Evolutionary conservation across 2,888 invertebrate species (phyloP).

Genomic region (Rhorus exstirpatorius): DNA sequence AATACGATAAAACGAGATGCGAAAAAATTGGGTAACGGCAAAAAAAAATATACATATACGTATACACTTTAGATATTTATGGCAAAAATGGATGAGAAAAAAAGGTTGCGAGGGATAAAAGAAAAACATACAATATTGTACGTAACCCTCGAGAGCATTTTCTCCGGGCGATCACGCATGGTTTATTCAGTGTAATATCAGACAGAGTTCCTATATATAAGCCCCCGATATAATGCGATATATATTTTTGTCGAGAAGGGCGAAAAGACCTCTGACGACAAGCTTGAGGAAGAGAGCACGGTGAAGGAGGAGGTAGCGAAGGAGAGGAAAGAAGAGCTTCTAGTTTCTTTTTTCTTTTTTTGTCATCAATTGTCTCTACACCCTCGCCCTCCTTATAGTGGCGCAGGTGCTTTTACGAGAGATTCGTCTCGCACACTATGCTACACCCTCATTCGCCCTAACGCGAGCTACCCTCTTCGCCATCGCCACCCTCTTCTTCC

Average conservation of each 20-base stretch:
- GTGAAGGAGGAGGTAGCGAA: conserved; percentile 4
- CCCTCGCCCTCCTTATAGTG: conserved; percentile 71
- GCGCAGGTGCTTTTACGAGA: conserved; percentile 75
- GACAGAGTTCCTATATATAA: conserved; percentile 62
- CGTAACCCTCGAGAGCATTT: conserved; percentile 50
- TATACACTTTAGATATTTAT: conserved; percentile 44
- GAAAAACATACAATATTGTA: conserved; percentile 51
- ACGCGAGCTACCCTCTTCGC: conserved; percentile 49
- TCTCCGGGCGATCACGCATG: conserved; percentile 63
- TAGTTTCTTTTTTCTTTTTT: conserved; percentile 70
- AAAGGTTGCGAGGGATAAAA: conserved; percentile 10
- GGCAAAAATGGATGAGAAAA: conserved; percentile 9
- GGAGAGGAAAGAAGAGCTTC: conserved; percentile 64
- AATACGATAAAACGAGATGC: neutral
- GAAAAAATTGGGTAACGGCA: neutral
- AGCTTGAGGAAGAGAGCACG: conserved; percentile 23
- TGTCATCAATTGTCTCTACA: conserved; percentile 76
- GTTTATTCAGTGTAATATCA: conserved; percentile 69
- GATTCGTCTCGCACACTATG: conserved; percentile 69
- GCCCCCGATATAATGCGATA: conserved; percentile 70
- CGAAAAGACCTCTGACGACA: conserved; percentile 69
- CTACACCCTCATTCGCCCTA: conserved; percentile 27
- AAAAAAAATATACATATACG: conserved; percentile 6
- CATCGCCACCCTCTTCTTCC: conserved; percentile 39
- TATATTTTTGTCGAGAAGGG: conserved; percentile 65